Evolutionary conservation across 2,797 vertebrate genomes (phyloP).

Genomic region (Oreochromis grahami): DNA sequence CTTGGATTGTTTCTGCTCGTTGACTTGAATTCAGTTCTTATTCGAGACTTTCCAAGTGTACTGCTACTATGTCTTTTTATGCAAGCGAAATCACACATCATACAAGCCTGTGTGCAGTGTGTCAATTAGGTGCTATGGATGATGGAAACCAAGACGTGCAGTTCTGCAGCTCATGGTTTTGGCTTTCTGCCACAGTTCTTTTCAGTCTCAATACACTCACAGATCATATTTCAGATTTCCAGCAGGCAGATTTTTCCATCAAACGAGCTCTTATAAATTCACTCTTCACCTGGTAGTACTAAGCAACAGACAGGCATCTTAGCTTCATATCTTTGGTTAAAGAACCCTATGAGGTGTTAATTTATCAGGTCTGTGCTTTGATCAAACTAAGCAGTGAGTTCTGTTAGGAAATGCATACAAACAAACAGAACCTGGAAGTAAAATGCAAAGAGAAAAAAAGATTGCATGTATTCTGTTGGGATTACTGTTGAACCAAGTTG

Average conservation of each 20-base stretch:
- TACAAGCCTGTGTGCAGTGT: background rate
- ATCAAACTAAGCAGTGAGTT: background rate
- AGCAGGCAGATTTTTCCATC: background rate
- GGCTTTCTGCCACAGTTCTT: background rate
- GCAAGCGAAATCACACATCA: background rate
- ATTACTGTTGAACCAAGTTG: background rate
- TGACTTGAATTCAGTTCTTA: background rate
- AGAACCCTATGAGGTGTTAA: background rate
- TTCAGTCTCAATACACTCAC: background rate
- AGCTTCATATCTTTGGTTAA: background rate
- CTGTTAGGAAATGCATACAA: background rate
- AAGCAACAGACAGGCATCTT: background rate
- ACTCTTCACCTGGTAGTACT: background rate
- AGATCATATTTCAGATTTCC: background rate
- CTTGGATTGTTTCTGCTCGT: background rate
- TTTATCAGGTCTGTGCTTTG: background rate
- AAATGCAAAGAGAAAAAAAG: background rate
- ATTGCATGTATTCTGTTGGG: background rate
- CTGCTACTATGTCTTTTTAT: background rate
- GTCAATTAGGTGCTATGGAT: background rate
- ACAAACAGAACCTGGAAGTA: background rate
- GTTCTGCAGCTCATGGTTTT: background rate
- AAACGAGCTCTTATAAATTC: background rate
- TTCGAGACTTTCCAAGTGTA: background rate
- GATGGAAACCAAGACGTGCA: background rate